Base-by-base conservation (phyloP, 2,888 invertebrate genomes). In the Amiota mariae region DNA sequence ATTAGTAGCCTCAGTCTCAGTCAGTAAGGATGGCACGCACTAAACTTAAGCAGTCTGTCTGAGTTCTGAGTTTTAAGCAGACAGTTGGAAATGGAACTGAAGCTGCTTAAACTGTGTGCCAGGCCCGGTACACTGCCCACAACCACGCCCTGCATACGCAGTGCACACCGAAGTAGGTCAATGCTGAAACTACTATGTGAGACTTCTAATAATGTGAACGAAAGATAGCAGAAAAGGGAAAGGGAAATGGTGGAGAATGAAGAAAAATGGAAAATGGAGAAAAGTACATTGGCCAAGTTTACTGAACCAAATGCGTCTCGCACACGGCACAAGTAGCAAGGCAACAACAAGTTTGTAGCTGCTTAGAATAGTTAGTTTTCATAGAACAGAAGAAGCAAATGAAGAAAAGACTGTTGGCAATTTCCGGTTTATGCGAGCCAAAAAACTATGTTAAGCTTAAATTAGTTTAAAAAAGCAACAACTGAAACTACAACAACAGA, bases 371-470 rank as follows among this genome's bases (percentile, higher is more conserved):
- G 36, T 36, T 36, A 36, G 36, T 36, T 36, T 6, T 36, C 6
- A 6, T 36, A 36, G 36, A 36, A 36, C 36, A 36, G 36, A 36
- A 36, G 6, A 36, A 36, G 24, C 8, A 6, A 36, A 6, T 6
- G 6, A 6, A 36, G 36, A 36, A 36, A 36, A 36, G 36, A 36
- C 36, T 36, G 36, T 36, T 48, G 75, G 83, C 85, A 83, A 85
- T 83, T 85, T 83, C 83, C 83, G 83, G 83, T 82, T 85, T 85
- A 81, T 85, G 20, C 12, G 59, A 18, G 59, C 36, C 59, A 59
- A 59, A 24, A 24, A 59, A 84, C 85, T 78, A 77, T 78, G 76
- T 73, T 73, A 76, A 77, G 80, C 79, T 82, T 82, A 83, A 83
- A 83, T 83, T 83, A 82, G 83, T 83, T 85, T 79, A 82, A 84